phyloP scores from a whole-genome alignment of 2,797 vertebrate species.

The Mus spretus region DNA sequence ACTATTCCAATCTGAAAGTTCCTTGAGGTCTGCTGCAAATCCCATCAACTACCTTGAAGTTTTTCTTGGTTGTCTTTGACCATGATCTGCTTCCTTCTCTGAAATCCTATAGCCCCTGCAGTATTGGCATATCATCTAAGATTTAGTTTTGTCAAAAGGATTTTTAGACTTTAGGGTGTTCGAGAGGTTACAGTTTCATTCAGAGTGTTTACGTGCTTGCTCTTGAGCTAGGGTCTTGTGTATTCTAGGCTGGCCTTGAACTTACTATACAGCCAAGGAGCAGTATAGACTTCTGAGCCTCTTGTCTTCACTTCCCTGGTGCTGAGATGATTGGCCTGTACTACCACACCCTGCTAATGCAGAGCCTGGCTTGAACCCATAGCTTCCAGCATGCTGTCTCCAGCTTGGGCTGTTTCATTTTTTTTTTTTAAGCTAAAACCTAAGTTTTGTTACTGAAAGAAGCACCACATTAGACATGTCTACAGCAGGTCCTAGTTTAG shows the following conservation, averaged over 20 bases:
- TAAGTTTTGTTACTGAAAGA: slow-evolving; percentile 25
- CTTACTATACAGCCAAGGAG: background rate
- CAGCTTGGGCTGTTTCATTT: background rate
- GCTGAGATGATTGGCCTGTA: background rate
- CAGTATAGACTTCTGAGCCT: background rate
- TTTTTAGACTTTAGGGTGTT: slow-evolving; percentile 47
- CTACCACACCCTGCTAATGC: too few relatives aligned
- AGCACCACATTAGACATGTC: background rate
- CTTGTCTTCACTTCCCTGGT: background rate
- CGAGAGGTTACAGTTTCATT: background rate
- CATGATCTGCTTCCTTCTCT: background rate
- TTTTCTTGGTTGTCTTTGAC: slow-evolving; percentile 17
- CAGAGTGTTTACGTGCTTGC: background rate
- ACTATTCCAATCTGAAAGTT: background rate
- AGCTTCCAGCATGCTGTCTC: background rate
- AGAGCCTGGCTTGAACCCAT: too few relatives aligned
- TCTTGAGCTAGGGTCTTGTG: background rate
- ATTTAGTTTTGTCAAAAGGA: background rate
- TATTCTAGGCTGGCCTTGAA: background rate
- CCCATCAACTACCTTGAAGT: slow-evolving; percentile 44
- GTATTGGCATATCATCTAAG: slow-evolving; percentile 51
- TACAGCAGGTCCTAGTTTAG: slow-evolving; percentile 33
- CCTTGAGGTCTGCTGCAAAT: background rate
- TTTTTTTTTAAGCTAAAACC: slow-evolving; percentile 64
- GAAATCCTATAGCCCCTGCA: background rate